Conservation (phyloP, 2,797 vertebrate genomes). For the Echiichthys vipera region DNA sequence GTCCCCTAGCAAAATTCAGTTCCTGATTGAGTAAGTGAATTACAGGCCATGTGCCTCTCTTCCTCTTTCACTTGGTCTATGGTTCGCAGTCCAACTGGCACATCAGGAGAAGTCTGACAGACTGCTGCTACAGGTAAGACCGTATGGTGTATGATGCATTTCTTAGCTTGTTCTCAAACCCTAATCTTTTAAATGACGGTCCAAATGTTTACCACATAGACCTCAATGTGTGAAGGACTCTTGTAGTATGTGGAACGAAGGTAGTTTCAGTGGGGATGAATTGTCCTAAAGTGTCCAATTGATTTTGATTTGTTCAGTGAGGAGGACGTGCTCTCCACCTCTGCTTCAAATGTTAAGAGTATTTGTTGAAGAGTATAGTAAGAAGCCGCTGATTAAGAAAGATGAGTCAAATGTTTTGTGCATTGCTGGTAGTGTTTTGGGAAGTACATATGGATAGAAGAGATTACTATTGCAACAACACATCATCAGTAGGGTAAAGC, state of each 20-base stretch:
- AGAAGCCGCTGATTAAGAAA: not conserved
- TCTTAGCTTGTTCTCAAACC: not conserved
- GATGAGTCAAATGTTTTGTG: not conserved
- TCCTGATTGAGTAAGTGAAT: slow-evolving; percentile 73
- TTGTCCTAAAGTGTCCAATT: not conserved
- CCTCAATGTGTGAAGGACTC: not conserved
- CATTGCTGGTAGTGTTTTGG: not conserved
- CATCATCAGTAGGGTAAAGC: too few species aligned
- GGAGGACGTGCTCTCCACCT: not conserved
- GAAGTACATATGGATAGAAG: not conserved
- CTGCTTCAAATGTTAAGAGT: not conserved
- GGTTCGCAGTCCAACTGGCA: slow-evolving; percentile 5
- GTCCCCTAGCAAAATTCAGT: not conserved
- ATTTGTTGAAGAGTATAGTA: not conserved
- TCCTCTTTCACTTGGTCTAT: slow-evolving; percentile 52
- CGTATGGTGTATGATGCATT: fast-evolving
- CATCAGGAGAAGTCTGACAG: slow-evolving; percentile 8
- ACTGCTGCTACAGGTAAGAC: slow-evolving; percentile 57
- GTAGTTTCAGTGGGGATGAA: not conserved
- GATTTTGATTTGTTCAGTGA: not conserved
- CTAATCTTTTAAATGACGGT: not conserved
- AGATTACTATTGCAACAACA: too few species aligned
- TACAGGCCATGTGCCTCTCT: slow-evolving; percentile 46
- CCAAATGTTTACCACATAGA: not conserved
- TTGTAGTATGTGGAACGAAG: not conserved